Conservation (phyloP, 2,113 vertebrate genomes). For the Tiliqua scincoides region DNA sequence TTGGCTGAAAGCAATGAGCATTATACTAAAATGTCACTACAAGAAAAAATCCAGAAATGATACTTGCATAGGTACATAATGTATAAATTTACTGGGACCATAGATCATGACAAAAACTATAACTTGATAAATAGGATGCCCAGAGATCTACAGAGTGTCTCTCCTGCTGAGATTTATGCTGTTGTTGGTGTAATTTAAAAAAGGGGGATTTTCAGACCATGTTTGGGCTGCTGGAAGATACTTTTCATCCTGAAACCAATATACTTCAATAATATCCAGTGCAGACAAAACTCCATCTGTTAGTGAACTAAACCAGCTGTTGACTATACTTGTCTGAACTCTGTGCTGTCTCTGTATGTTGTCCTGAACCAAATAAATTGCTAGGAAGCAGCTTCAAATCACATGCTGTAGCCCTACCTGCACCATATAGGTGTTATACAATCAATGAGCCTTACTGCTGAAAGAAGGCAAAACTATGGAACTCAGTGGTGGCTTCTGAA, state of each 20-base stretch:
- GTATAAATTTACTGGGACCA: too few species aligned
- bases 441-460: not conserved
- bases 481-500: not conserved
- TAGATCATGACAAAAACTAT: too few species aligned
- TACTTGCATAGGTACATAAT: too few species aligned
- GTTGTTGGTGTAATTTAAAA: not conserved
- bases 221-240: not conserved
- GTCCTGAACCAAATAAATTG: not conserved
- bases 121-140: too few species aligned
- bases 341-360: not conserved
- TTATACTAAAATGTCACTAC: too few species aligned
- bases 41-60: too few species aligned
- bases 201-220: not conserved
- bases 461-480: not conserved
- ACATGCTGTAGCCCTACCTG: not conserved
- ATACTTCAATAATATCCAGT: not conserved
- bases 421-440: not conserved
- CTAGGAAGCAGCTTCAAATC: not conserved
- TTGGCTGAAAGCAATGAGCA: too few species aligned
- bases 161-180: not conserved
- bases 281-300: not conserved
- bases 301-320: not conserved
- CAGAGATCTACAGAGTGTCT: not conserved
- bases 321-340: not conserved
- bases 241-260: not conserved